A percentile compares a stretch with the other conserved stretches of the same genome.
Conservation (phyloP, 2,888 invertebrate species). For the Andrena fulva region DNA sequence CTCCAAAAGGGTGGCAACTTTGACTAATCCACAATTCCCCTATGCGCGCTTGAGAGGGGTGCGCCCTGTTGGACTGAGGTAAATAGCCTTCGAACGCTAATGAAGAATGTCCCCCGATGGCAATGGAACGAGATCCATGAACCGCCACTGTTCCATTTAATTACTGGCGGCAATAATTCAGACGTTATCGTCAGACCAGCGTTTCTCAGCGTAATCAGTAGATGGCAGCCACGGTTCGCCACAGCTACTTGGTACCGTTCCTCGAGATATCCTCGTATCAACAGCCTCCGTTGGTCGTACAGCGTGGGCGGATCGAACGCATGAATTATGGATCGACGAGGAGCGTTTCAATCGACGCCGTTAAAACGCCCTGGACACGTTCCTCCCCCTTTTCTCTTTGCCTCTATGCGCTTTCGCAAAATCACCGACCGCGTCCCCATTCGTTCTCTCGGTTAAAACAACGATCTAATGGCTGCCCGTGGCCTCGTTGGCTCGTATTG, state of each 20-base stretch:
- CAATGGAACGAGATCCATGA: not conserved
- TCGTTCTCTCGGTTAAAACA: not conserved
- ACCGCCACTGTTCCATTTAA: conserved; percentile 32
- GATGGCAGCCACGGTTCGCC: conserved; percentile 60
- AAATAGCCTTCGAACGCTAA: not conserved
- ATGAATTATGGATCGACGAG: conserved; percentile 6
- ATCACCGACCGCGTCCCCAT: no score
- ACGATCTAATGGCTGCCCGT: no score
- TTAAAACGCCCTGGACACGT: not conserved
- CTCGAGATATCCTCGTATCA: not conserved
- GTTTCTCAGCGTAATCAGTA: conserved; percentile 45
- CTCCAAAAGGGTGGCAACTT: no score
- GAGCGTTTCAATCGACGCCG: not conserved
- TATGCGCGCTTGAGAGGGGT: not conserved
- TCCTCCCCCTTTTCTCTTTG: not conserved
- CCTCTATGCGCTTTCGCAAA: not conserved
- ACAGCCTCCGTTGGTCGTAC: not conserved
- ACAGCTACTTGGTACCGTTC: not conserved
- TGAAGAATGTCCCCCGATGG: not conserved
- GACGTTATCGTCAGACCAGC: conserved; percentile 43
- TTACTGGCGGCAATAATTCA: conserved; percentile 42
- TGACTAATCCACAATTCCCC: no score
- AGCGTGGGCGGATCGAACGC: not conserved
- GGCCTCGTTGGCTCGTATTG: not conserved
- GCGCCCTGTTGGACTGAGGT: not conserved